Percentiles rank a stretch among this genome's conserved stretches.
phyloP scores from a whole-genome alignment of 2,888 invertebrate species.

The Homarus gammarus region DNA sequence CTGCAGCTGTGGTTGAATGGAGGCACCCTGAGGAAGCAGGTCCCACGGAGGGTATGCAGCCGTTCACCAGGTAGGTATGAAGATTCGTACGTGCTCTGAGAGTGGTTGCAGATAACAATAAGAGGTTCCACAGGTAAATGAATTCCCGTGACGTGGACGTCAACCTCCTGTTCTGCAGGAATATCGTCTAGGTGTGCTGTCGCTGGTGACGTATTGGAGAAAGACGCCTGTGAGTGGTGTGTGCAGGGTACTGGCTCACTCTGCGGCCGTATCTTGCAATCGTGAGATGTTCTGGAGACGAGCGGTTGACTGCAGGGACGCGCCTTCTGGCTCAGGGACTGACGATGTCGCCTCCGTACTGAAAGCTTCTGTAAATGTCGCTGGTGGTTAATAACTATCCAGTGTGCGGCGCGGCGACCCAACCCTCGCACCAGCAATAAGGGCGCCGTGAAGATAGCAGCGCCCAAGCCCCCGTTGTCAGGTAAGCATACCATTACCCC shows the following conservation, averaged over 20 bases:
- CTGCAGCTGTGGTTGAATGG: background rate
- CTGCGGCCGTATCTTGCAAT: constrained; percentile 19
- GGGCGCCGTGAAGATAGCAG: constrained; percentile 23
- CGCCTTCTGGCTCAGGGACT: background rate
- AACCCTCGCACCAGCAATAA: constrained; percentile 37
- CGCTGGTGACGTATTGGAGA: background rate
- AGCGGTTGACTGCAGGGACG: constrained; percentile 42
- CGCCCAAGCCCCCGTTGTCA: background rate
- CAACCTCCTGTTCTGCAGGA: background rate
- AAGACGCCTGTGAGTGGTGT: background rate
- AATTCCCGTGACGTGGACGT: constrained; percentile 21
- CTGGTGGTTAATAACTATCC: constrained; percentile 53
- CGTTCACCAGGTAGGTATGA: background rate
- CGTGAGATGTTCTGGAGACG: background rate
- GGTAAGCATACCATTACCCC: constrained; percentile 30
- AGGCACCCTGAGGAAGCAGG: constrained; percentile 18
- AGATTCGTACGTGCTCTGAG: background rate
- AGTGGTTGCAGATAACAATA: background rate
- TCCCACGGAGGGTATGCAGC: too few relatives aligned
- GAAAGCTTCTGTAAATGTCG: constrained; percentile 46
- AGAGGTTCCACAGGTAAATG: constrained; percentile 32
- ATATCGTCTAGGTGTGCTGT: background rate
- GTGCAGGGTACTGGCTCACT: constrained; percentile 32
- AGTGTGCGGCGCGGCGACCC: constrained; percentile 41
- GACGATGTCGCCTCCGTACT: constrained; percentile 18